Percentiles rank a stretch among this genome's conserved stretches.
Evolutionary conservation across 2,113 vertebrate genomes (phyloP).

Genomic region (Antechinus flavipes): DNA sequence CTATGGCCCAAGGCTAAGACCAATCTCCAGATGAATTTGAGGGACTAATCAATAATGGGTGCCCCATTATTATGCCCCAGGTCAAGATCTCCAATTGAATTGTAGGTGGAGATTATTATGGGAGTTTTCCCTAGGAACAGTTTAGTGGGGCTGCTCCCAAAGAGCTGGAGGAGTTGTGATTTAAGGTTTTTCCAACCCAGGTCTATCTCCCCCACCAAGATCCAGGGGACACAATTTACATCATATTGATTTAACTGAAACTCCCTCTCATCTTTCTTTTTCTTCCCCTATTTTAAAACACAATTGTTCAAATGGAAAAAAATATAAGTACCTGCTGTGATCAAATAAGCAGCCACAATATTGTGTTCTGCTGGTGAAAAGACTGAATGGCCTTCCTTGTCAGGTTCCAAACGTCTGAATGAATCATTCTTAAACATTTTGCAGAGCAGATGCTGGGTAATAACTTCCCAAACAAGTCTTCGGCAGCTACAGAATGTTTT

Average conservation of each 20-base stretch:
- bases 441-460: slow-evolving; percentile 42
- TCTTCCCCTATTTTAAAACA: not conserved
- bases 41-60: no score
- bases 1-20: no score
- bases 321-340: slow-evolving; percentile 92
- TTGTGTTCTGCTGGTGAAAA: slow-evolving; percentile 94
- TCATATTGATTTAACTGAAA: not conserved
- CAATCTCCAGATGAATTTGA: no score
- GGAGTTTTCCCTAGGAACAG: no score
- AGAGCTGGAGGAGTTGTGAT: no score
- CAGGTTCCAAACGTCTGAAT: slow-evolving; percentile 78
- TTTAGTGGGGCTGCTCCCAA: no score
- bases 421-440: slow-evolving; percentile 80
- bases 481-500: slow-evolving; percentile 44
- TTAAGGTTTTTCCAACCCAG: no score
- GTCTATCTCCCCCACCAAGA: no score
- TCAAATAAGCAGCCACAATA: slow-evolving; percentile 95
- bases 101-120: no score
- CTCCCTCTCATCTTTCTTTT: not conserved
- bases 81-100: no score
- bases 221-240: no score
- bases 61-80: no score
- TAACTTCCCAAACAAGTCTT: slow-evolving; percentile 67
- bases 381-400: slow-evolving; percentile 82
- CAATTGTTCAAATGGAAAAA: slow-evolving; percentile 16